phyloP scores from a whole-genome alignment of 1,140 invertebrate species.

The Pentalonia nigronervosa region DNA sequence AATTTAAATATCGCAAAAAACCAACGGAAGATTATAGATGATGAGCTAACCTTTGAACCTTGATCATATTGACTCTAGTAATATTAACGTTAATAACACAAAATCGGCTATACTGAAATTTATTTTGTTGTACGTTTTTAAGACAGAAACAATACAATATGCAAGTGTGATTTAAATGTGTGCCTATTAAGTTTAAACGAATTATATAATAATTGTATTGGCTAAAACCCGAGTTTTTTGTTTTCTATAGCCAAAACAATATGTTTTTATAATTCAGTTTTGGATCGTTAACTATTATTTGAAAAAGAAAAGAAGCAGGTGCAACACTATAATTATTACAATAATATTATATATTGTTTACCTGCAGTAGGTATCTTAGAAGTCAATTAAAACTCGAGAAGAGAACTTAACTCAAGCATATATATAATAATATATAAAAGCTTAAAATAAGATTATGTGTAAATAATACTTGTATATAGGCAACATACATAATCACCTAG shows the following conservation, averaged over 20 bases:
- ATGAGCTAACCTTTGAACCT: not conserved
- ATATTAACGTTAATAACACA: not conserved
- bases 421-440: not conserved
- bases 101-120: not conserved
- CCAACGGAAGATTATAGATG: not conserved
- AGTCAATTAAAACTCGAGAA: not conserved
- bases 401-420: not conserved
- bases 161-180: not conserved
- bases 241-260: not conserved
- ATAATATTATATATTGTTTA: not conserved
- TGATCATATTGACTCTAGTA: not conserved
- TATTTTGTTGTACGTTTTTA: not conserved
- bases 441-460: not conserved
- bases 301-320: not conserved
- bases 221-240: not conserved
- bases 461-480: not conserved
- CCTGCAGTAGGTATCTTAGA: not conserved
- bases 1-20: not conserved
- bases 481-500: not conserved
- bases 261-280: not conserved
- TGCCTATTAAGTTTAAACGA: not conserved
- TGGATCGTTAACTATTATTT: too few species aligned
- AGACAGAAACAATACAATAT: accelerated
- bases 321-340: not conserved
- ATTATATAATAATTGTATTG: too few species aligned